phyloP scores from a whole-genome alignment of 2,888 invertebrate species.

The Cantharis flavilabris region DNA sequence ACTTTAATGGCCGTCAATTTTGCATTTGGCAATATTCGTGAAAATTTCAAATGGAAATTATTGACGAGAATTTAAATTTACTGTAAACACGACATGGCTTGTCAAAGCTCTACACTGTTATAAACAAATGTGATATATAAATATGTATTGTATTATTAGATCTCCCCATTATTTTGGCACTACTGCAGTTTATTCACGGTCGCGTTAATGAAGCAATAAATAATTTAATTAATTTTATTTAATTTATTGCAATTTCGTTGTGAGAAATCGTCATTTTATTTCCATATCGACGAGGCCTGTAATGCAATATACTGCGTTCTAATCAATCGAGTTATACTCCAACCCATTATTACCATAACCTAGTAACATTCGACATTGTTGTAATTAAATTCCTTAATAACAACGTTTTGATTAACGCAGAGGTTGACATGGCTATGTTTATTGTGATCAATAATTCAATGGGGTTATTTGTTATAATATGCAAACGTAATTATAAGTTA shows the following conservation, averaged over 20 bases:
- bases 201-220: not conserved
- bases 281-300: not conserved
- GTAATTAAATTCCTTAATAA: not conserved
- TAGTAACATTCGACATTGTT: not conserved
- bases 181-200: not conserved
- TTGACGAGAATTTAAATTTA: constrained; percentile 9
- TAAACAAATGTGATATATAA: constrained; percentile 9
- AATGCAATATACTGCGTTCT: not conserved
- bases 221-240: not conserved
- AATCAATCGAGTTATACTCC: not conserved
- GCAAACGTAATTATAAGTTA: not conserved
- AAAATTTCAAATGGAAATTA: constrained; percentile 10
- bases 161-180: not conserved
- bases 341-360: not conserved
- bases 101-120: constrained; percentile 10
- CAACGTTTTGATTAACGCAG: not conserved
- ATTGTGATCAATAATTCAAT: not conserved
- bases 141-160: constrained; percentile 3
- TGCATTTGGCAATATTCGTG: not conserved
- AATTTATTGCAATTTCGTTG: not conserved
- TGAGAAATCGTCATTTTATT: not conserved
- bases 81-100: constrained; percentile 10
- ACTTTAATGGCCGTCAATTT: not conserved
- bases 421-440: not conserved
- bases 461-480: not conserved